Conservation (phyloP, 2,113 vertebrate genomes). For the Colius striatus region DNA sequence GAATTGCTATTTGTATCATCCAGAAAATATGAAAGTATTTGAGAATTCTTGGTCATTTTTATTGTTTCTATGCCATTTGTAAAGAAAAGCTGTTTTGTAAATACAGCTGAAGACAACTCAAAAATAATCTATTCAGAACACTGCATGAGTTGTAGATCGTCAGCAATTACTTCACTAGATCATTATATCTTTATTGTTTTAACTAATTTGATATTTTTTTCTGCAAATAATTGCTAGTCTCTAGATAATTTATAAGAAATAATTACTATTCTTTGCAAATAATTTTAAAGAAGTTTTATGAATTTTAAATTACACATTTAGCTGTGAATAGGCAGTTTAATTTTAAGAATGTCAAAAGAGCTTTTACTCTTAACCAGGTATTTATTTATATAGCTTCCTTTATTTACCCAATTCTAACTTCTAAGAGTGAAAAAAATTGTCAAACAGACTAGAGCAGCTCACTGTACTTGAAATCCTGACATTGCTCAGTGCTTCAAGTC, state of each 20-base stretch:
- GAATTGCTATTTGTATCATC: neutral
- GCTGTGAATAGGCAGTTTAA: neutral
- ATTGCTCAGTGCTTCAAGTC: neutral
- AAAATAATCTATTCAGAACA: neutral
- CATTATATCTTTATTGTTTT: neutral
- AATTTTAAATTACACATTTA: neutral
- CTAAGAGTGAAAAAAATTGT: neutral
- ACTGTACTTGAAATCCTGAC: neutral
- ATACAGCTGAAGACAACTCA: neutral
- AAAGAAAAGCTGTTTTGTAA: neutral
- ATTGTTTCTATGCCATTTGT: neutral
- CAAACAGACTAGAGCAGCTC: neutral
- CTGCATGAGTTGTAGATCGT: neutral
- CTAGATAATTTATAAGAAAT: neutral
- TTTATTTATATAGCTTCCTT: neutral
- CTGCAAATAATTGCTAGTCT: neutral
- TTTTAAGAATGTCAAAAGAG: neutral
- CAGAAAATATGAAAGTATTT: neutral
- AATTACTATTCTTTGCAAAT: neutral
- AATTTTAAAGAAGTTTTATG: neutral
- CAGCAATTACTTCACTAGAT: neutral
- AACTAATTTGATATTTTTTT: neutral
- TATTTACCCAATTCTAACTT: neutral
- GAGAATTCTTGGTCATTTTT: neutral
- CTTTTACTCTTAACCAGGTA: neutral